Evolutionary conservation across 2,797 vertebrate species (phyloP).

Genomic region (Artibeus jamaicensis): DNA sequence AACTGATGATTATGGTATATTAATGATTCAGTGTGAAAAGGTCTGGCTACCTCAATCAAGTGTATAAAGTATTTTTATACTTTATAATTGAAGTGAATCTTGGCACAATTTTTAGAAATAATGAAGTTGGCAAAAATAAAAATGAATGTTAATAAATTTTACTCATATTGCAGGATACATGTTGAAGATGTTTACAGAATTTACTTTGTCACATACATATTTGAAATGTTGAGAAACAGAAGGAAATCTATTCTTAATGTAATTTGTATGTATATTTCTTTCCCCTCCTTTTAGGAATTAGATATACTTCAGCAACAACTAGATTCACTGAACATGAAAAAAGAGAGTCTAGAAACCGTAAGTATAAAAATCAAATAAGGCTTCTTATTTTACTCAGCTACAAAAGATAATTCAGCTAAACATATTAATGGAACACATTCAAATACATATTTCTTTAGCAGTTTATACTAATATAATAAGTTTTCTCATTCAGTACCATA

Average conservation of each 20-base stretch:
- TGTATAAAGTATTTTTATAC: background rate
- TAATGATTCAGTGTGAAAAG: background rate
- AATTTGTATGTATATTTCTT: conserved; percentile 30
- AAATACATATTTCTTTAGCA: background rate
- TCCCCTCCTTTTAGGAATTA: conserved; percentile 85
- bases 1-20: background rate
- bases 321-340: conserved; percentile 88
- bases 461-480: background rate
- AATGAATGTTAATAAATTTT: conserved; percentile 46
- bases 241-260: conserved; percentile 10
- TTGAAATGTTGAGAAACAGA: conserved; percentile 21
- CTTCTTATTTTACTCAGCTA: background rate
- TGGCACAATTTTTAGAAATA: conserved; percentile 27
- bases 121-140: background rate
- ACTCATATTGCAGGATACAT: background rate
- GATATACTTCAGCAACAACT: conserved; percentile 91
- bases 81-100: background rate
- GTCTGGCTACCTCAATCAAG: background rate
- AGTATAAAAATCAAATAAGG: conserved; percentile 76
- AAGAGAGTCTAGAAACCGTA: conserved; percentile 90
- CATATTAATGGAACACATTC: background rate
- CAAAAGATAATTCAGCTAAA: conserved; percentile 1
- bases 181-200: background rate
- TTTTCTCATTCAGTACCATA: background rate
- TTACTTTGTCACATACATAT: background rate